Percentiles rank a stretch among this genome's conserved stretches.
phyloP scores from a whole-genome alignment of 2,888 invertebrate genomes.

The Agrypnus murinus region DNA sequence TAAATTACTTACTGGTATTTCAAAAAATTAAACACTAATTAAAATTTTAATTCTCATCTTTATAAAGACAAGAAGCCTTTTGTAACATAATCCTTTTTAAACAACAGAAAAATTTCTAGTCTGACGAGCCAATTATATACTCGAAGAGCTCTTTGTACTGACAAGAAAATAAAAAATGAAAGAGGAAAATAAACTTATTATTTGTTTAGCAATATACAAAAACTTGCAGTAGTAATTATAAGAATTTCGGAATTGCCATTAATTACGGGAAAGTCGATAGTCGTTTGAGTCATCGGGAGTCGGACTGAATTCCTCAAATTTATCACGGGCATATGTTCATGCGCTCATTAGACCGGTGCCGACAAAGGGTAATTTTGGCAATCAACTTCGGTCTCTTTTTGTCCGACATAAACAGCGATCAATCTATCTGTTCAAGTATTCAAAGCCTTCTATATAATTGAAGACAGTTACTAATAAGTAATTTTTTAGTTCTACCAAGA shows the following conservation, averaged over 20 bases:
- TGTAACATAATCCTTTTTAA: too few relatives aligned
- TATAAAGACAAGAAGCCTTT: too few relatives aligned
- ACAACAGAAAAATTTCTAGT: background rate
- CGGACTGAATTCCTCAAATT: conserved; percentile 59
- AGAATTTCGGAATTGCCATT: conserved; percentile 44
- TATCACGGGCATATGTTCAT: conserved; percentile 65
- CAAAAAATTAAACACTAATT: too few relatives aligned
- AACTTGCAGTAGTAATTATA: conserved; percentile 34
- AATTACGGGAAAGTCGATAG: conserved; percentile 45
- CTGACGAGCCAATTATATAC: background rate
- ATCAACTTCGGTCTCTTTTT: conserved; percentile 64
- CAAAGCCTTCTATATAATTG: conserved; percentile 50
- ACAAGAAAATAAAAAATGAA: too few relatives aligned
- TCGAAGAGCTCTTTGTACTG: too few relatives aligned
- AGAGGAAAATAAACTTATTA: conserved; percentile 10
- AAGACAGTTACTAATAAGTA: conserved; percentile 50
- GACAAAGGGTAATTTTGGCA: conserved; percentile 68
- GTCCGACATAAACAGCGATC: conserved; percentile 59
- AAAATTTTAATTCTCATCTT: too few relatives aligned
- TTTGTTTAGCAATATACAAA: conserved; percentile 25
- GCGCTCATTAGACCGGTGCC: conserved; percentile 65
- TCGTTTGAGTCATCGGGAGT: conserved; percentile 39
- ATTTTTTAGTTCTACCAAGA: conserved; percentile 36
- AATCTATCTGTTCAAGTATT: conserved; percentile 61
- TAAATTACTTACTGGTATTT: too few relatives aligned